Conservation (phyloP, 2,888 invertebrate species). For the Lasioglossum malachurum region DNA sequence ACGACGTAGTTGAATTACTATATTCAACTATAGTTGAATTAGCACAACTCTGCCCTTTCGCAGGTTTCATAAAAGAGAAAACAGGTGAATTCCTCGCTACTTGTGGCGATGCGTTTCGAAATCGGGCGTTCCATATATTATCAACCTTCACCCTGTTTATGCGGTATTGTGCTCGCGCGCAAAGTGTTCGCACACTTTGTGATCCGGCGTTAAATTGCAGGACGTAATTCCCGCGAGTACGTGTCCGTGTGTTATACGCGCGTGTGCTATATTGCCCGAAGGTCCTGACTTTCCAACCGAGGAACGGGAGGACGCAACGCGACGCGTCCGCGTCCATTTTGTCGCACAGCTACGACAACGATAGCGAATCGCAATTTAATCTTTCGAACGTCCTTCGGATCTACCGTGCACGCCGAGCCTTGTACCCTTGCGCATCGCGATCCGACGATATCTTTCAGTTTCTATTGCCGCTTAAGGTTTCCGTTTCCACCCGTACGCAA, state of each 20-base stretch:
- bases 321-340: constrained; percentile 62
- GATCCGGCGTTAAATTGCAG: constrained; percentile 51
- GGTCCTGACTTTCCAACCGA: constrained; percentile 46
- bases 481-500: background rate
- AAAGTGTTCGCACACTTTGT: background rate
- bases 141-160: background rate
- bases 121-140: background rate
- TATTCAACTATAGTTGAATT: too few species aligned
- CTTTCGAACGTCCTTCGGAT: constrained; percentile 42
- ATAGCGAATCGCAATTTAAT: constrained; percentile 53
- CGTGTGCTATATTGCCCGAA: constrained; percentile 41
- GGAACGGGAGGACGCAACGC: constrained; percentile 41
- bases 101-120: background rate
- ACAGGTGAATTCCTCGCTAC: too few species aligned
- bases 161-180: background rate
- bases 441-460: background rate
- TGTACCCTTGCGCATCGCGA: constrained; percentile 18
- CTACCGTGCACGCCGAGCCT: background rate
- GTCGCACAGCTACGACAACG: constrained; percentile 33
- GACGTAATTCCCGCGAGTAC: constrained; percentile 49
- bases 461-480: background rate
- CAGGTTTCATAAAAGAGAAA: too few species aligned
- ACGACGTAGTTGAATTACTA: too few species aligned
- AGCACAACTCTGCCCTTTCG: too few species aligned
- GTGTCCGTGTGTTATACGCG: constrained; percentile 13